Evolutionary conservation across 1,140 invertebrate genomes (phyloP), one percentile per base, ranked within the genome.

Genomic region (Paralvinella palmiformis): DNA sequence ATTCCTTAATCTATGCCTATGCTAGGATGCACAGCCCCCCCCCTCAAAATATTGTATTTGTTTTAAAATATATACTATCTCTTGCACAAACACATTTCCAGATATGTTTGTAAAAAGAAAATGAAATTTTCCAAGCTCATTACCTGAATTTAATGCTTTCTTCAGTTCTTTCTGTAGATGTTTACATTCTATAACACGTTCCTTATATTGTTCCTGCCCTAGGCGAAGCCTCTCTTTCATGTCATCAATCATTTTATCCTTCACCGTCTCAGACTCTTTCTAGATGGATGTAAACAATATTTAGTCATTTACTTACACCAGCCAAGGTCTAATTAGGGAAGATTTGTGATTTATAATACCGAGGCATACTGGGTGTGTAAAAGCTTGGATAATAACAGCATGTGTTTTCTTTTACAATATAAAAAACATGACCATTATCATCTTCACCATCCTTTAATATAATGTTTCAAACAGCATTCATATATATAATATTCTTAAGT

Each of bases 151-250:
- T n/a, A 24, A 22, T 17, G 20, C 24, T 36, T 33, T 60, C 24
- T 5, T 60, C 17, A 69, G 65, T 48, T 67, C 32, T 5, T 20
- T 20, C 32, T 64, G 35, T 29, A 66, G 56, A 1, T 35, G 17
- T 27, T 58, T 17, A 55, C 60, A 67, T 35, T 67, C 58, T 31
- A 64, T 29, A 44, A 62, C 59, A 48, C 63, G 59, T 17, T 55
- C 48, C 56, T 60, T 64, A 62, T 64, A 69, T 20, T 63, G 57
- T 13, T 69, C 65, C 44, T 57, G 50, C 5, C 60, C 64, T 65
- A 69, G 63, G 5, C 27, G 20, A 29, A 69, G 53, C 20, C 65
- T 35, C 27, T 67, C 65, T 44, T 52, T 63, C 60, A 69, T 17
- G 41, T 66, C 60, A 15, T 53, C 44, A 10, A 63, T 57, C 48